Evolutionary conservation across 2,113 vertebrate genomes (phyloP), one percentile per base, ranked within the genome.

Genomic region (Erpornis zantholeuca): DNA sequence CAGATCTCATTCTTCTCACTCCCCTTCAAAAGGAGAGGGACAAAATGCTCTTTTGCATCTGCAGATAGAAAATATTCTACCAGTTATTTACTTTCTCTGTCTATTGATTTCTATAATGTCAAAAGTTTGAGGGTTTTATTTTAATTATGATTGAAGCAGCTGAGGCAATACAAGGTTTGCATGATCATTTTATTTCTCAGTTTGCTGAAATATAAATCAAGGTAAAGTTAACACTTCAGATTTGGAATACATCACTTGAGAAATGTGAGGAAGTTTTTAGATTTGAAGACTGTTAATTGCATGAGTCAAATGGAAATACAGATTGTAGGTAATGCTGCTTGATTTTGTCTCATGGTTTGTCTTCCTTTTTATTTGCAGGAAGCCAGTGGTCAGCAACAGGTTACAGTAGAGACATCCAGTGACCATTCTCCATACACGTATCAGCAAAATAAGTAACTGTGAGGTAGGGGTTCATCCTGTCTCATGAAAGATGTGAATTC

Each of bases 371-470:
- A 76, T 97, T 98, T 93, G 92, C 97, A 99, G 99, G 99, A 99
- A 94, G 99, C 99, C 82, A 99, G 98, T 95, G 98, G 98, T 94
- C 99, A 99, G 89, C 98, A 99, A 57, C 99, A 99, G 96, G 98
- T 98, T 97, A 96, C 98, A 88, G 98, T 99, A 96, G 99, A 99
- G 93, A 98, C 99, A 22, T 98, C 99, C 91, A 98, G 97, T 96
- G 99, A 99, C 96, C 99, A 99, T 98, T 99, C 99, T 97, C 98
- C 99, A 28, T 99, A 99, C 86, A 98, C 98, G 49, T 99, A 99
- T 98, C 99, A 99, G 98, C 99, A 99, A 97, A 98, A 98, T 98
- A 99, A 99, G 98, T 99, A 99, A 99, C 97, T 97, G 97, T 96
- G 98, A 99, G 99, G 98, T 98, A 98, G 93, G 97, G 88, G 61